Base-by-base conservation (phyloP, 2,888 invertebrate species). In the Synergus gifuensis region DNA sequence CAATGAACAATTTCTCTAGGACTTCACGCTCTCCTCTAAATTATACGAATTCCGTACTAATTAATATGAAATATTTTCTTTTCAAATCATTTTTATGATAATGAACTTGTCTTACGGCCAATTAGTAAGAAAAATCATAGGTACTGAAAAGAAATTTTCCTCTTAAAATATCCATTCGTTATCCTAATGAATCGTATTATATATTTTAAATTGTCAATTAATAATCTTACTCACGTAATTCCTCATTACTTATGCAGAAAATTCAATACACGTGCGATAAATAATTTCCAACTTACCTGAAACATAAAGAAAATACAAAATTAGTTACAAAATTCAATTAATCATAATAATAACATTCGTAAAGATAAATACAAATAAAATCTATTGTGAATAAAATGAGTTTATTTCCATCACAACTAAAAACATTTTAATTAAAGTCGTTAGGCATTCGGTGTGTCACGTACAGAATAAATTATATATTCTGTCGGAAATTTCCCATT, bases 391-490 rank as follows among this genome's bases (percentile, higher is more conserved):
- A 22, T 12, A 12, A 60, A 60, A 60, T 12, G 4, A 60, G 4
- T 22, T 60, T 22, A 22, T 60, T 18, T 54, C 22, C 11, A n/a
- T n/a, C n/a, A 7, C 12, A 36, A 36, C 36, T n/a, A 73, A 54
- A 60, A 22, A 28, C 4, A 12, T 22, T 28, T 28, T 60, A 60
- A 12, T 22, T 12, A 60, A 60, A 28, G 60, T 60, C 4, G 22
- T 60, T 60, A 60, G 14, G 60, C 60, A 60, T 60, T 60, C 60
- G 12, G 22, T 28, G 22, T 28, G 60, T 14, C 60, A 60, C 16
- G 36, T 16, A 28, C 54, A 54, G 49, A 36, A 54, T 73, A 73
- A 54, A 73, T 54, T 73, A 36, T 73, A 69, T 14, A 73, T 67
- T 67, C 44, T 46, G 44, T 22, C 67, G 14, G n/a, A 42, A 4